A percentile compares a stretch with the other conserved stretches of the same genome.
phyloP scores from a whole-genome alignment of 1,140 invertebrate genomes.

The Psilanteris sp. region DNA sequence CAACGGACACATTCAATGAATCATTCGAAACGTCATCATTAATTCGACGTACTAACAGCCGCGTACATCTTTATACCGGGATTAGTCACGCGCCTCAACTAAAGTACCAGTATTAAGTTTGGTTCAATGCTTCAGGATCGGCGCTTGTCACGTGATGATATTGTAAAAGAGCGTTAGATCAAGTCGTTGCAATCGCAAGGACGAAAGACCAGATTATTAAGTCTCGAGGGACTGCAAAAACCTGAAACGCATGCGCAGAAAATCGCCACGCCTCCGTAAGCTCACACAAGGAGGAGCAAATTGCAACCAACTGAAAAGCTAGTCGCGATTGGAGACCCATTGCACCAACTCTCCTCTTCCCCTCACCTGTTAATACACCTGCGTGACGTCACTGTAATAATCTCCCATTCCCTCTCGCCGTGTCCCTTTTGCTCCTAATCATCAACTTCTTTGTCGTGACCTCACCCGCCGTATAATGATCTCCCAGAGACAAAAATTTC shows the following conservation, averaged over 20 bases:
- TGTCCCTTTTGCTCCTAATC: slow-evolving; percentile 2
- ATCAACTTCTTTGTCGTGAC: slow-evolving; percentile 4
- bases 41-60: slow-evolving; percentile 19
- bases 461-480: no score
- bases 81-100: slow-evolving; percentile 22
- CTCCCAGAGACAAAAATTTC: no score
- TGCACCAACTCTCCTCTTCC: slow-evolving; percentile 66
- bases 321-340: slow-evolving; percentile 73
- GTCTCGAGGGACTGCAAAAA: slow-evolving; percentile 24
- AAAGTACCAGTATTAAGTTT: slow-evolving; percentile 11
- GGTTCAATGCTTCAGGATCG: slow-evolving; percentile 19
- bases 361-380: slow-evolving; percentile 72
- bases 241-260: slow-evolving; percentile 69
- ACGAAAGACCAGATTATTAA: slow-evolving; percentile 20
- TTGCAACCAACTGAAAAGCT: slow-evolving; percentile 65
- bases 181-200: slow-evolving; percentile 34
- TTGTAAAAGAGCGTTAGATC: slow-evolving; percentile 21
- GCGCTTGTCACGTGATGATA: slow-evolving; percentile 4
- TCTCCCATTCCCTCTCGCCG: slow-evolving; percentile 24
- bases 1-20: slow-evolving; percentile 8
- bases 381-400: slow-evolving; percentile 72
- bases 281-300: slow-evolving; percentile 72
- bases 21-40: slow-evolving; percentile 14
- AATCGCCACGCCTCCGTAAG: slow-evolving; percentile 71
- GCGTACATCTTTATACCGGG: slow-evolving; percentile 6